phyloP scores from a whole-genome alignment of 2,888 invertebrate genomes.

The Agonopterix arenella region DNA sequence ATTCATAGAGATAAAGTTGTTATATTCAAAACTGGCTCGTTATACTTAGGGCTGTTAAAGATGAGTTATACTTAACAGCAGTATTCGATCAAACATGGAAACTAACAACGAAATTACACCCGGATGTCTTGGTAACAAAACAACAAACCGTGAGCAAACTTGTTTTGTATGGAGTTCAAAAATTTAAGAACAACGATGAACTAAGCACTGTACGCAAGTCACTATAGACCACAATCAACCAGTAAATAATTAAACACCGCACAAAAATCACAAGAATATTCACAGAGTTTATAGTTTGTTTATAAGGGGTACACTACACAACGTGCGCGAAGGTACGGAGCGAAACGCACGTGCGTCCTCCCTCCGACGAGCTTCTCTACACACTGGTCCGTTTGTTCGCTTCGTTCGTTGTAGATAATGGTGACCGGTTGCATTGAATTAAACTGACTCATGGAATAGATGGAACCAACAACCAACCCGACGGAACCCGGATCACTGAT shows the following conservation, averaged over 20 bases:
- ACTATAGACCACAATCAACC: slow-evolving; percentile 25
- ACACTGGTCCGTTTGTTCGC: slow-evolving; percentile 34
- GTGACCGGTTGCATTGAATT: slow-evolving; percentile 48
- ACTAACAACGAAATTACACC: slow-evolving; percentile 43
- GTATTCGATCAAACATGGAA: slow-evolving; percentile 25
- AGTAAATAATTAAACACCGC: slow-evolving; percentile 24
- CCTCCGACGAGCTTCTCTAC: slow-evolving; percentile 41
- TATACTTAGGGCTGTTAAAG: too few species aligned
- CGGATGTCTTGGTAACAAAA: slow-evolving; percentile 69
- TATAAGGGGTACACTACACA: slow-evolving; percentile 34
- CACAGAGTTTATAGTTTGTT: slow-evolving; percentile 46
- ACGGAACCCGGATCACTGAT: slow-evolving; percentile 56
- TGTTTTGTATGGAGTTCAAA: slow-evolving; percentile 57
- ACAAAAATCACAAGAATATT: slow-evolving; percentile 47
- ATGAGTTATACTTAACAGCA: not conserved
- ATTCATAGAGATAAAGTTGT: not conserved
- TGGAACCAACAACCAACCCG: slow-evolving; percentile 25
- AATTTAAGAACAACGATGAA: slow-evolving; percentile 37
- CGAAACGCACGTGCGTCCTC: slow-evolving; percentile 45
- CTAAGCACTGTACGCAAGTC: slow-evolving; percentile 41
- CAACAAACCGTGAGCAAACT: slow-evolving; percentile 67
- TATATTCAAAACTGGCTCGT: too few species aligned
- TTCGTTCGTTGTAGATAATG: slow-evolving; percentile 30
- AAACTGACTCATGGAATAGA: slow-evolving; percentile 46
- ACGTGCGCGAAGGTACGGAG: slow-evolving; percentile 31